These are phyloP conservation scores for Torymus aiolomorphi DNA, from an alignment of 2,888 invertebrate species.

Conservation along the genomic window DNA sequence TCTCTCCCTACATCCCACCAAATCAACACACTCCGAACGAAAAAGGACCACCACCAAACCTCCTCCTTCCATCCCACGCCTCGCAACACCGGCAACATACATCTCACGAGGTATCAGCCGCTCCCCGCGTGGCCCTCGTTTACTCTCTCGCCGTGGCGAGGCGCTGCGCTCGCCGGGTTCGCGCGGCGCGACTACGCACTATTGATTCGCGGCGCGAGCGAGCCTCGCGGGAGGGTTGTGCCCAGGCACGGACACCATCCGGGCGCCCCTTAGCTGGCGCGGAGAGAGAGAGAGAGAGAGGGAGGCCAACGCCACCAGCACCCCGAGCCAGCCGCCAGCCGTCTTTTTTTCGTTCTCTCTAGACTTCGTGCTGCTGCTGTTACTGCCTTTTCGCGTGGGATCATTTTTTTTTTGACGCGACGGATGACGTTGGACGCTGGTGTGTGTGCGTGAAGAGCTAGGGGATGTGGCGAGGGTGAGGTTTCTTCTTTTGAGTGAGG, in stretches of 20 bases:
- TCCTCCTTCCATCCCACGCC: too few species aligned
- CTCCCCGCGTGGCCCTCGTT: slow-evolving; percentile 61
- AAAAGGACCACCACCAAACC: too few species aligned
- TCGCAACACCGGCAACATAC: too few species aligned
- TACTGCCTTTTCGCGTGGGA: too few species aligned
- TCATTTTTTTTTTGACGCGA: too few species aligned
- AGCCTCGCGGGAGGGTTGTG: slow-evolving; percentile 36
- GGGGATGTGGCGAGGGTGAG: too few species aligned
- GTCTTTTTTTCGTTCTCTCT: not conserved
- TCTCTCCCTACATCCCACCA: too few species aligned
- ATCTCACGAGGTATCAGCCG: slow-evolving; percentile 49
- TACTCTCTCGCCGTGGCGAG: slow-evolving; percentile 62
- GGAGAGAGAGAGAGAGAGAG: slow-evolving; percentile 10
- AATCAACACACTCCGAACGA: too few species aligned
- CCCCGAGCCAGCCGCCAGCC: slow-evolving; percentile 17
- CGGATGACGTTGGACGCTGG: too few species aligned
- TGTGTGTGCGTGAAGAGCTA: too few species aligned
- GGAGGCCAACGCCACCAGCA: slow-evolving; percentile 24
- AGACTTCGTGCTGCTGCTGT: not conserved
- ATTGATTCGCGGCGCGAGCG: slow-evolving; percentile 71
- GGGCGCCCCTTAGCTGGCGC: slow-evolving; percentile 46
- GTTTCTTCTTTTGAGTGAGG: too few species aligned
- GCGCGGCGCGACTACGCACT: slow-evolving; percentile 72
- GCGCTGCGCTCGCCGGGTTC: slow-evolving; percentile 32
- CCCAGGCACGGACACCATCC: slow-evolving; percentile 55